Evolutionary conservation across 2,888 invertebrate genomes (phyloP).

Genomic region (Julus scandinavius): DNA sequence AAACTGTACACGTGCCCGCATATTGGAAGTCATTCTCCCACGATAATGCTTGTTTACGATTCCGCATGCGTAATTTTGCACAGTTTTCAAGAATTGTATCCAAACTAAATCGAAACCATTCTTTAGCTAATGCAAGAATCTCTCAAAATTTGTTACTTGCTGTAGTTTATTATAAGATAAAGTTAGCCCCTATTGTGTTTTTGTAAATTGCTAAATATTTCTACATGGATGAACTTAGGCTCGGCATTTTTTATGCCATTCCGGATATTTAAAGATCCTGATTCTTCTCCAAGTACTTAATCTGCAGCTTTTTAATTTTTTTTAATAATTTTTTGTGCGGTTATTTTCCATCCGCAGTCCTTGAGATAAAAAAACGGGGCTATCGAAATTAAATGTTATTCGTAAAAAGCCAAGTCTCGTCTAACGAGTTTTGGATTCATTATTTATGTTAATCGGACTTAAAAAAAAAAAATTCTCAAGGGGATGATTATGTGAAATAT

Average conservation of each 20-base stretch:
- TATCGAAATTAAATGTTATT: constrained; percentile 2
- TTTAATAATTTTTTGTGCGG: not conserved
- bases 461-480: no score
- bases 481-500: not conserved
- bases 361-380: constrained; percentile 34
- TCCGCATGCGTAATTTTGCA: constrained; percentile 24
- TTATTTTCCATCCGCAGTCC: not conserved
- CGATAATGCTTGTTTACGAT: not conserved
- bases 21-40: not conserved
- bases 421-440: not conserved
- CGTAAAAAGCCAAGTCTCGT: not conserved
- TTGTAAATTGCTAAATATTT: not conserved
- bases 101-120: not conserved
- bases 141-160: not conserved
- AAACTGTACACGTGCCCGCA: not conserved
- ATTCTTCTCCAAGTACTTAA: not conserved
- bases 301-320: not conserved
- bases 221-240: not conserved
- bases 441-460: not conserved
- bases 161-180: not conserved
- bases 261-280: constrained; percentile 37
- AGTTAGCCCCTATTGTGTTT: not conserved
- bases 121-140: not conserved
- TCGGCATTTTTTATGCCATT: not conserved
- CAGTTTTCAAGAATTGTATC: not conserved